These are phyloP conservation scores for Cabera pusaria DNA, from an alignment of 2,888 invertebrate genomes.

Conservation along the genomic window DNA sequence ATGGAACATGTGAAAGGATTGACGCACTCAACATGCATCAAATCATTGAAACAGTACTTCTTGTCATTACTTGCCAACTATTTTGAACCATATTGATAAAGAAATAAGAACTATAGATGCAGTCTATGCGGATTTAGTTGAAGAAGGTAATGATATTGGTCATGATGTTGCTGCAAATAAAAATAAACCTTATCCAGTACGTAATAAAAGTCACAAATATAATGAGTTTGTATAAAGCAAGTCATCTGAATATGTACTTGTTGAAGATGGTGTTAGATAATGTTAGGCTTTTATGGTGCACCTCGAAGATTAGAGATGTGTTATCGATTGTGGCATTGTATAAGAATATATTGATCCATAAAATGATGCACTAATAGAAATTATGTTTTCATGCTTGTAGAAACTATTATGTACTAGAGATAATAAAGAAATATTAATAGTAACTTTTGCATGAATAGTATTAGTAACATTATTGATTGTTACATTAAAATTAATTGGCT, in stretches of 20 bases:
- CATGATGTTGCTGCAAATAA: conserved; percentile 8
- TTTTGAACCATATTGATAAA: conserved; percentile 20
- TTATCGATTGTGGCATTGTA: conserved; percentile 15
- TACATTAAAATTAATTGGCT: no score
- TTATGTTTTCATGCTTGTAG: no score
- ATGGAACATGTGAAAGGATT: conserved; percentile 62
- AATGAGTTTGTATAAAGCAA: conserved; percentile 14
- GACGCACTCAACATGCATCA: conserved; percentile 44
- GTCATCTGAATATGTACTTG: conserved; percentile 15
- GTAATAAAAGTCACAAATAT: conserved; percentile 7
- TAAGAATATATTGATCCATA: conserved; percentile 15
- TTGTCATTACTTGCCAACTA: conserved; percentile 26
- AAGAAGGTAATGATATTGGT: conserved; percentile 9
- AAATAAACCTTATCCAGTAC: conserved; percentile 5
- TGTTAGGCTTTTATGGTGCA: conserved; percentile 28
- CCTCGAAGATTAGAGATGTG: conserved; percentile 20
- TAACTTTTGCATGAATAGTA: no score
- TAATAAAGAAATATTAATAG: no score
- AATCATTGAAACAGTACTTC: conserved; percentile 43
- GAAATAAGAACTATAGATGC: conserved; percentile 17
- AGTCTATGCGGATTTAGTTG: conserved; percentile 1
- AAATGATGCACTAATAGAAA: conserved; percentile 26
- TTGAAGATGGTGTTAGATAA: conserved; percentile 32
- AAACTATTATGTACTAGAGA: no score
- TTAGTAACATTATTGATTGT: no score